Evolutionary conservation across 2,888 invertebrate genomes (phyloP).

Genomic region (Aquatica leii): DNA sequence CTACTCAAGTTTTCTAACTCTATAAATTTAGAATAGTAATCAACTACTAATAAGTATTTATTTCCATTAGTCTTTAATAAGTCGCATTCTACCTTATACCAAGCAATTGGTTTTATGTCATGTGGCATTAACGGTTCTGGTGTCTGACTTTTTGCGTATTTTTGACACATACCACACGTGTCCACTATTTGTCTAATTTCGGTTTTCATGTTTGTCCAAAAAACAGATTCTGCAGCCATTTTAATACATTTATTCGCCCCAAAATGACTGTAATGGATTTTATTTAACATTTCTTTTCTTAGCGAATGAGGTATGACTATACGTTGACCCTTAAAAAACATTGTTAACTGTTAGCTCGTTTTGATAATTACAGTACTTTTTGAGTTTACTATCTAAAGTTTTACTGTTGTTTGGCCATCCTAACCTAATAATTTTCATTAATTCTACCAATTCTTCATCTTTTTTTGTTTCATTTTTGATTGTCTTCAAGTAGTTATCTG

Average conservation of each 20-base stretch:
- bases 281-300: background rate
- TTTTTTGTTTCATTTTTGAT: no score
- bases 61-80: slow-evolving; percentile 28
- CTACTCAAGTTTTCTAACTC: slow-evolving; percentile 13
- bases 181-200: background rate
- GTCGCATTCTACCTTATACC: slow-evolving; percentile 31
- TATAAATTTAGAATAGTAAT: slow-evolving; percentile 14
- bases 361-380: no score
- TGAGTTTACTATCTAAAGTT: background rate
- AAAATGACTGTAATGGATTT: slow-evolving; percentile 4
- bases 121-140: background rate
- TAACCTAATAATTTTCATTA: background rate
- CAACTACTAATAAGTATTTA: slow-evolving; percentile 19
- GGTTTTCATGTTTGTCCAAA: slow-evolving; percentile 1
- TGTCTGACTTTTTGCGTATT: background rate
- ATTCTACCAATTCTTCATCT: no score
- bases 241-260: background rate
- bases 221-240: background rate
- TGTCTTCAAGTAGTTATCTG: slow-evolving; percentile 1
- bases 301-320: background rate
- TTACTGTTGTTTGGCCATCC: background rate
- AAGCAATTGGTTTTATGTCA: background rate
- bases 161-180: background rate
- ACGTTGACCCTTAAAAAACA: background rate
- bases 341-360: no score